Evolutionary conservation across 2,888 invertebrate genomes (phyloP).

Genomic region (Iselma pallidipennis): DNA sequence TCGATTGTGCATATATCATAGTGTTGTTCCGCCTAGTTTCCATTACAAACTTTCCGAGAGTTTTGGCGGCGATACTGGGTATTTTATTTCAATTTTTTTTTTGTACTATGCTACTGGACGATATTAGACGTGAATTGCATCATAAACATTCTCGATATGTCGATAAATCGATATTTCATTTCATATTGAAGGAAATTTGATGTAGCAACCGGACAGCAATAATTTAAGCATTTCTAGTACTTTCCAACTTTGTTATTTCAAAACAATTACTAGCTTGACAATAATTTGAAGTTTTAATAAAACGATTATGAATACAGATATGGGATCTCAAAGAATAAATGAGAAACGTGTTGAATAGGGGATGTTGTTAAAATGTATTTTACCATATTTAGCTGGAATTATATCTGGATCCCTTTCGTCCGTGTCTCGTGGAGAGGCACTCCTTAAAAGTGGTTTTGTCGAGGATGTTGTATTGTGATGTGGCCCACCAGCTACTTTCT

Average conservation of each 20-base stretch:
- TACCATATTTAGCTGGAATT: slow-evolving; percentile 76
- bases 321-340: too few relatives aligned
- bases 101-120: not conserved
- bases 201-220: not conserved
- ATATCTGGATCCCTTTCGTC: slow-evolving; percentile 74
- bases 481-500: slow-evolving; percentile 54
- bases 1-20: not conserved
- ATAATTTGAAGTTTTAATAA: too few relatives aligned
- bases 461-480: slow-evolving; percentile 49
- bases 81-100: not conserved
- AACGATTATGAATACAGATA: too few relatives aligned
- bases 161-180: not conserved
- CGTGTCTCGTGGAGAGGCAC: slow-evolving; percentile 52
- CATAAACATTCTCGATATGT: not conserved
- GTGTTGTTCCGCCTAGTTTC: not conserved
- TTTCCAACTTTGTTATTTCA: too few relatives aligned
- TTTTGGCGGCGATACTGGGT: not conserved
- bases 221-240: too few relatives aligned
- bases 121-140: not conserved
- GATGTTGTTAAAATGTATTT: slow-evolving; percentile 41
- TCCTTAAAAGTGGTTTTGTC: slow-evolving; percentile 52
- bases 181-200: not conserved
- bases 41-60: not conserved
- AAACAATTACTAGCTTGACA: too few relatives aligned
- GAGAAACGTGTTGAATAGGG: too few relatives aligned